These are phyloP conservation scores for Drosophila maculinotata DNA, from an alignment of 2,888 invertebrate species.

Conservation along the genomic window DNA sequence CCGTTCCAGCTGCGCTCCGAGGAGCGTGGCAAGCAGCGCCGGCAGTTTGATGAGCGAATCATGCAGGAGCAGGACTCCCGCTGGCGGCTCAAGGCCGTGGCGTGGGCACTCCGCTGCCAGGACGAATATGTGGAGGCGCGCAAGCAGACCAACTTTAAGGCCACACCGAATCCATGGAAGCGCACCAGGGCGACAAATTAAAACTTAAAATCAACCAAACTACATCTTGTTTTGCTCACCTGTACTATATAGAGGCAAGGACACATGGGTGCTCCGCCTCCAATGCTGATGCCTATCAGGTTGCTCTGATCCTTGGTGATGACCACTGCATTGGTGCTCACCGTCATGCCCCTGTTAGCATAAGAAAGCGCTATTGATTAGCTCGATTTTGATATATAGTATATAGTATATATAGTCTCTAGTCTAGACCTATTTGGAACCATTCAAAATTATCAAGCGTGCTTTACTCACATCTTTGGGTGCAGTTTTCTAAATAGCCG, in stretches of 20 bases:
- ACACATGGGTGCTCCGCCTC: slow-evolving; percentile 97
- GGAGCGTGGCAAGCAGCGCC: slow-evolving; percentile 43
- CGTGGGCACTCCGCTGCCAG: slow-evolving; percentile 14
- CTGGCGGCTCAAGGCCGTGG: not conserved
- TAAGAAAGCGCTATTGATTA: not conserved
- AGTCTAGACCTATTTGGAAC: slow-evolving; percentile 12
- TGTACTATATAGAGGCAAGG: slow-evolving; percentile 99
- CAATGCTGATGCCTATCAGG: slow-evolving; percentile 98
- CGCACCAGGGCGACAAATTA: slow-evolving; percentile 1
- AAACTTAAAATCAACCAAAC: not conserved
- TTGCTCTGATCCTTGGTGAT: slow-evolving; percentile 96
- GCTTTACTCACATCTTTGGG: slow-evolving; percentile 60
- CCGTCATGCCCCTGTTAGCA: slow-evolving; percentile 95
- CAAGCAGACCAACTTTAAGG: slow-evolving; percentile 58
- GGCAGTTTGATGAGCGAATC: slow-evolving; percentile 35
- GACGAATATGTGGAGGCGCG: slow-evolving; percentile 34
- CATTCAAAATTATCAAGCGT: slow-evolving; percentile 30
- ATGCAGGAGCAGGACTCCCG: slow-evolving; percentile 17
- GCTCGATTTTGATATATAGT: not conserved
- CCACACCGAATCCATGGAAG: slow-evolving; percentile 56
- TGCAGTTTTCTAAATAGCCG: slow-evolving; percentile 51
- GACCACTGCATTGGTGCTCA: slow-evolving; percentile 96
- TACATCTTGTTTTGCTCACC: slow-evolving; percentile 85
- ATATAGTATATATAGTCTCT: not conserved
- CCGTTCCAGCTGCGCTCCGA: slow-evolving; percentile 50